These are phyloP conservation scores for Mungos mungo DNA, from an alignment of 2,113 vertebrate species.

Conservation along the genomic window DNA sequence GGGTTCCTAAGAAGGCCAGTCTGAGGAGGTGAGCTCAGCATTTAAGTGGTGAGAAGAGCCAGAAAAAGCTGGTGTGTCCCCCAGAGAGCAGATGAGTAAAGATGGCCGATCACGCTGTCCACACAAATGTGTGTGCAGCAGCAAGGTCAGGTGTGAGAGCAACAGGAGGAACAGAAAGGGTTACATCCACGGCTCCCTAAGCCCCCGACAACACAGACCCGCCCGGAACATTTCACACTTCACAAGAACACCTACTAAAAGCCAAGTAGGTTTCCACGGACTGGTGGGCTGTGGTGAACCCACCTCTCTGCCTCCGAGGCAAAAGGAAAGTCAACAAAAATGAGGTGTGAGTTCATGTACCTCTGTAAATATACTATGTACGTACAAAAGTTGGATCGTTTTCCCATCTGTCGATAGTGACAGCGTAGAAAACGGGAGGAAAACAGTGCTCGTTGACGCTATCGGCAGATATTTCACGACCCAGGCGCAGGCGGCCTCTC, in stretches of 20 bases:
- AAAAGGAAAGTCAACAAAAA: not conserved
- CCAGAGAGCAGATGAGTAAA: not conserved
- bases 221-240: fast-evolving
- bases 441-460: not conserved
- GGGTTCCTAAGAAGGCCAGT: not conserved
- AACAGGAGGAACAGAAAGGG: too few species aligned
- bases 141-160: too few species aligned
- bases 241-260: not conserved
- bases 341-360: not conserved
- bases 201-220: not conserved
- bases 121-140: not conserved
- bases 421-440: not conserved
- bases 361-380: not conserved
- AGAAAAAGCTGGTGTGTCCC: not conserved
- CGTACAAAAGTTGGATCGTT: not conserved
- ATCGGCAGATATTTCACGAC: fast-evolving
- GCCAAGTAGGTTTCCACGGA: not conserved
- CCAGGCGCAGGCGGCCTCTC: not conserved
- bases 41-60: fast-evolving
- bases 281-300: too few species aligned
- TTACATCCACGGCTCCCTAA: not conserved
- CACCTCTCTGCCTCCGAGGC: not conserved
- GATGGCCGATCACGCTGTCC: not conserved
- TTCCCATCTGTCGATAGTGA: not conserved
- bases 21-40: fast-evolving